A percentile compares a stretch with the other conserved stretches of the same genome.
Evolutionary conservation across 2,113 vertebrate genomes (phyloP).

Genomic region (Murina feae): DNA sequence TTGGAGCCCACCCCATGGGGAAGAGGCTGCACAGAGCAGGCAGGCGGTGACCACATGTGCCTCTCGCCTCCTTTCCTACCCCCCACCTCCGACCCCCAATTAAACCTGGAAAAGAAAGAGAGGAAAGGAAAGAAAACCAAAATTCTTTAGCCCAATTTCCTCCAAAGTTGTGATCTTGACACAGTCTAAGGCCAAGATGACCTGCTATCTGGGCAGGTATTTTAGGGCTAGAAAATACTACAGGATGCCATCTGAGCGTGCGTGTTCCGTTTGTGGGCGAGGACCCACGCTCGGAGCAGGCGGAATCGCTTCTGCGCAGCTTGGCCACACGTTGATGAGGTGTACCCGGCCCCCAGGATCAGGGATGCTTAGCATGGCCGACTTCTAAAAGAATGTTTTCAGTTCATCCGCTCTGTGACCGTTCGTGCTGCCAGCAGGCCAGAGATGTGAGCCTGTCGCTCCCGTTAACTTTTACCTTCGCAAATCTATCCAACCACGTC

Average conservation of each 20-base stretch:
- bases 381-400: background rate
- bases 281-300: background rate
- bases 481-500: background rate
- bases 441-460: background rate
- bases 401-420: background rate
- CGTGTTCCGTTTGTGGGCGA: background rate
- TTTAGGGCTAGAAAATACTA: background rate
- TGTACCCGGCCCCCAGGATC: background rate
- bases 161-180: background rate
- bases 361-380: background rate
- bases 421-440: background rate
- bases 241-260: fast-evolving
- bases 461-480: background rate
- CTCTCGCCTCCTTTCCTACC: background rate
- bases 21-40: too few relatives aligned
- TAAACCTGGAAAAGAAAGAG: background rate
- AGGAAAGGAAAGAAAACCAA: background rate
- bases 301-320: background rate
- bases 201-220: background rate
- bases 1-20: background rate
- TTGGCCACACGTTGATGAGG: background rate
- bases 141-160: background rate
- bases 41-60: background rate
- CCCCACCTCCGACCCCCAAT: background rate
- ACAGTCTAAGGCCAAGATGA: background rate